phyloP scores from a whole-genome alignment of 2,113 vertebrate genomes.

The Ptyas mucosa region DNA sequence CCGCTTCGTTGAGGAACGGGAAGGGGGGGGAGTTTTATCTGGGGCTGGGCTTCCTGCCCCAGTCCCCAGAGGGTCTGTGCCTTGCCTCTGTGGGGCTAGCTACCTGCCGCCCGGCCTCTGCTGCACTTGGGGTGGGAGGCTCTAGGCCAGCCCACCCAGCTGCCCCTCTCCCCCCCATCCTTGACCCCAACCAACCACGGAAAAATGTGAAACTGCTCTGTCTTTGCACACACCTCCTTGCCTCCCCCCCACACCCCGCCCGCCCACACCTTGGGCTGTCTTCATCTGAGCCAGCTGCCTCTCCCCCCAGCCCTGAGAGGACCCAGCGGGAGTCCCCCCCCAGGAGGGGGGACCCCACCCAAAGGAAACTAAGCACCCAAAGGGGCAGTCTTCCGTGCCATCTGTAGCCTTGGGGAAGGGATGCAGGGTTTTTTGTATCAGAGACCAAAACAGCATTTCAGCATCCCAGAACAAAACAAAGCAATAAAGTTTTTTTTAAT shows the following conservation, averaged over 20 bases:
- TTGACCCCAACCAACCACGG: neutral
- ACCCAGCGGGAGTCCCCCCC: neutral
- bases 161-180: too few species aligned
- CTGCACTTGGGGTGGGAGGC: neutral
- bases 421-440: constrained; percentile 48
- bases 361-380: too few species aligned
- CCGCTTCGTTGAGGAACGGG: neutral
- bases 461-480: constrained; percentile 44
- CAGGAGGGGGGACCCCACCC: neutral
- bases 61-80: rapidly evolving
- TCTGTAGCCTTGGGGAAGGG: constrained; percentile 58
- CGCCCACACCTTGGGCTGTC: constrained; percentile 40
- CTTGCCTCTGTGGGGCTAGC: neutral
- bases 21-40: neutral
- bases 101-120: neutral
- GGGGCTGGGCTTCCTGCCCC: neutral
- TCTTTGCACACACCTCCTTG: neutral
- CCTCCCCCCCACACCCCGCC: neutral
- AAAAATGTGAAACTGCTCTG: constrained; percentile 12
- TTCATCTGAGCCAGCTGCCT: constrained; percentile 53
- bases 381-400: constrained; percentile 10
- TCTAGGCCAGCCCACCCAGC: neutral
- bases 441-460: constrained; percentile 23
- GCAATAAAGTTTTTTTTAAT: constrained; percentile 36
- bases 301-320: neutral